A percentile compares a stretch with the other conserved stretches of the same genome.
Conservation (phyloP, 2,797 vertebrate genomes). For the Pipistrellus pipistrellus region DNA sequence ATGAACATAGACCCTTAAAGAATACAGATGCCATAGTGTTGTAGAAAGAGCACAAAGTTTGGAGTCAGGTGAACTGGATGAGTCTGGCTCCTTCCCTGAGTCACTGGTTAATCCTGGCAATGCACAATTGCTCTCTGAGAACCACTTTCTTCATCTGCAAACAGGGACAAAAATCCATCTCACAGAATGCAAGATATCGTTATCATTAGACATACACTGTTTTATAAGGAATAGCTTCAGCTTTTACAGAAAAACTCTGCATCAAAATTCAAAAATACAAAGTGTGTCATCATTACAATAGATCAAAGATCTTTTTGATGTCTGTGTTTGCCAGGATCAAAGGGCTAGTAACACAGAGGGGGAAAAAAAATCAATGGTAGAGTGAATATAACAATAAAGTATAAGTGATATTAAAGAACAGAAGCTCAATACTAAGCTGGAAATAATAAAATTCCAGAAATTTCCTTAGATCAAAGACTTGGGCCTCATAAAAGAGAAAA, state of each 20-base stretch:
- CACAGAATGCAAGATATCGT: not conserved
- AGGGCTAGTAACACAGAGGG: not conserved
- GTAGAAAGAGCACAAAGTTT: not conserved
- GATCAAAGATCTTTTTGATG: slow-evolving; percentile 30
- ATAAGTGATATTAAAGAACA: slow-evolving; percentile 31
- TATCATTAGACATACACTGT: not conserved
- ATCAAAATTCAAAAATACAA: slow-evolving; percentile 24
- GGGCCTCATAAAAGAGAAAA: not conserved
- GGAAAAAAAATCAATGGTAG: not conserved
- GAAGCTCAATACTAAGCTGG: not conserved
- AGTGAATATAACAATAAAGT: slow-evolving; percentile 1
- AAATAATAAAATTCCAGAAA: slow-evolving; percentile 53
- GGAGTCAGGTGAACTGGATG: not conserved
- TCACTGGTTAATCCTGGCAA: not conserved
- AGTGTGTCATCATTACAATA: slow-evolving; percentile 42
- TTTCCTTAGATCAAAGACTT: slow-evolving; percentile 46
- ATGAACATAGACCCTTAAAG: not conserved
- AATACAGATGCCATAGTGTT: not conserved
- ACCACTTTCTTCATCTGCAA: not conserved
- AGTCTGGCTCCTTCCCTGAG: not conserved
- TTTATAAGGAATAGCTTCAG: not conserved
- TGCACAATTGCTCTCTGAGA: not conserved
- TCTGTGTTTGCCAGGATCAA: slow-evolving; percentile 55
- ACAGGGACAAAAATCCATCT: not conserved
- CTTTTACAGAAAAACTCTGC: slow-evolving; percentile 4